Evolutionary conservation across 2,113 vertebrate genomes (phyloP), one percentile per base, ranked within the genome.

Genomic region (Tenrec ecaudatus): DNA sequence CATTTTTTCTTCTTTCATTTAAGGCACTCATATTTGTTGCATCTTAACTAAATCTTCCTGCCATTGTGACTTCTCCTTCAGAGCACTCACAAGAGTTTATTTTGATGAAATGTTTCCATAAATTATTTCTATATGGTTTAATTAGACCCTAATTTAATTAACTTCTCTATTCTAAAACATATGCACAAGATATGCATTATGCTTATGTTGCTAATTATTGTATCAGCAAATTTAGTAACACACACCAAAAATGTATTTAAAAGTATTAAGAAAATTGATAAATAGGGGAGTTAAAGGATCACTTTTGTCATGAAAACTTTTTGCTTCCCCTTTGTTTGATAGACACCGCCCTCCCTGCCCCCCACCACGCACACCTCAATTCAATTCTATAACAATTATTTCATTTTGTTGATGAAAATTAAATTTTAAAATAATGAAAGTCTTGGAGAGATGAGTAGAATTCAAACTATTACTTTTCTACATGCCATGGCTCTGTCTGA

Each of bases 381-480:
- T 85, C 87, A 66, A 64, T 5, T 89, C 6, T 43, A 38, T 1
- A 47, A 14, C 2, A 85, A 77, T 73, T 53, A 11, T 82, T 62
- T 36, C 38, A 25, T 0, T 66, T 47, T 68, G 19, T n/a, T 79
- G 16, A 19, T 43, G 5, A 92, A 58, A 90, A 73, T 77, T 60
- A 73, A 62, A 71, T 93, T 81, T 90, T 27, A 82, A 82, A 95
- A 66, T 25, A 53, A 36, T 75, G 25, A 57, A 47, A 22, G 27
- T 38, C 4, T 47, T 90, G 9, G 10, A 83, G 4, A 38, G n/a
- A 58, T 27, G 90, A 57, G 3, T 71, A 1, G 1, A 73, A 60
- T 66, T 82, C 20, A 1, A 73, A 25, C 16, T 75, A 3, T 88
- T 81, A 58, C 29, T 20, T 2, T 27, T 40, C 4, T 40, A 4